Evolutionary conservation across 2,888 invertebrate genomes (phyloP).

Genomic region (Lycophotia porphyrea): DNA sequence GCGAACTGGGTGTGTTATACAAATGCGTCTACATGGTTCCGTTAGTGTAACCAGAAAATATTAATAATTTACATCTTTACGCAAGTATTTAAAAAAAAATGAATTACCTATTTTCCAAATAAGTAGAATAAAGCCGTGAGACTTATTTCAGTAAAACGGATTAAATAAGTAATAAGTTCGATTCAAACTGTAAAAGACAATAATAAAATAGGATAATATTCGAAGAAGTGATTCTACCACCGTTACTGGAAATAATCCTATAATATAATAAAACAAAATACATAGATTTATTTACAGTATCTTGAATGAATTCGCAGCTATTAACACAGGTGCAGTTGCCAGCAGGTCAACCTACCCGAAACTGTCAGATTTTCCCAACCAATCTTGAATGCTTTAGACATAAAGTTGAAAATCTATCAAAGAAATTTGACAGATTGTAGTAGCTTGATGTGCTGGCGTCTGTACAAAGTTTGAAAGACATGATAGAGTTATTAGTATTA

Average conservation of each 20-base stretch:
- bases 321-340: too few relatives aligned
- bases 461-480: conserved; percentile 56
- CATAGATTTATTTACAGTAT: conserved; percentile 55
- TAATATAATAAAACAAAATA: conserved; percentile 18
- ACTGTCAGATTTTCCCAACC: too few relatives aligned
- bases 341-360: too few relatives aligned
- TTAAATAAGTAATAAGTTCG: conserved; percentile 41
- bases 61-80: conserved; percentile 53
- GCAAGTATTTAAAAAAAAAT: conserved; percentile 16
- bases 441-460: too few relatives aligned
- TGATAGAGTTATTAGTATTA: conserved; percentile 59
- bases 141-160: conserved; percentile 9
- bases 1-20: conserved; percentile 69
- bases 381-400: too few relatives aligned
- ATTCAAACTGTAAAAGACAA: conserved; percentile 62
- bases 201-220: conserved; percentile 64
- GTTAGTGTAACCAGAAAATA: conserved; percentile 70
- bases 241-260: conserved; percentile 51
- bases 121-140: conserved; percentile 9
- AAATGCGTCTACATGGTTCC: conserved; percentile 51
- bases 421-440: too few relatives aligned
- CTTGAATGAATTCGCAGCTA: conserved; percentile 42
- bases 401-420: too few relatives aligned
- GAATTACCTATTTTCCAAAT: conserved; percentile 24
- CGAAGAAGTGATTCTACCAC: conserved; percentile 51